Base-by-base conservation (phyloP, 2,888 invertebrate species). In the Cephus pygmeus region DNA sequence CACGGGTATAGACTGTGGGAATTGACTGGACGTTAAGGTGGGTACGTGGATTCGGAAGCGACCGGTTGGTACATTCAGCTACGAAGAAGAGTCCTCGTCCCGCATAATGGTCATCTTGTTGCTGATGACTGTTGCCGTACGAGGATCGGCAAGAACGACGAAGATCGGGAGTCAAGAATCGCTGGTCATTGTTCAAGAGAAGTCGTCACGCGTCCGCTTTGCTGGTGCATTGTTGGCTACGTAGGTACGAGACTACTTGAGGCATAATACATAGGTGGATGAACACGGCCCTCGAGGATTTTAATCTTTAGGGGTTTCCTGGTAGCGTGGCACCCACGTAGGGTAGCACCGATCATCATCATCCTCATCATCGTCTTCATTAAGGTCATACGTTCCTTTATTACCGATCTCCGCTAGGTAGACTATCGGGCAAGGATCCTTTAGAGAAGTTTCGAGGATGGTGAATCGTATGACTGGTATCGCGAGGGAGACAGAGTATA, bases 121-220 rank as follows among this genome's bases (percentile, higher is more conserved):
- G 80, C 79, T 77, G 82, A 56, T 56, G 56, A 9, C 23, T 1
- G 23, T 56, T 56, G 6, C 56, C 23, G 56, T 56, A 56, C 9
- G 56, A 81, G 80, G 83, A 83, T 82, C 80, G 80, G 80, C 83
- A 78, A 75, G 79, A 84, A 83, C 78, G 81, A 78, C 2, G 31
- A 71, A 76, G 82, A 81, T 84, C 81, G 80, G 81, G 81, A 79
- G 81, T 79, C 73, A 77, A 81, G 83, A 87, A 87, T 81, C 82
- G 87, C 85, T 82, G 84, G 83, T 87, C 87, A 87, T 87, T 82
- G 81, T 83, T 80, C 80, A 84, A 84, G 85, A 87, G 83, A 87
- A 87, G 85, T 87, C 87, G 86, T 87, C 84, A 84, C 83, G 83
- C 79, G 77, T 78, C 31, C 71, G 33, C 33, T 4, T 31, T 12